These are phyloP conservation scores for Chironomus striatipennis DNA, from an alignment of 1,140 invertebrate species.

Conservation along the genomic window DNA sequence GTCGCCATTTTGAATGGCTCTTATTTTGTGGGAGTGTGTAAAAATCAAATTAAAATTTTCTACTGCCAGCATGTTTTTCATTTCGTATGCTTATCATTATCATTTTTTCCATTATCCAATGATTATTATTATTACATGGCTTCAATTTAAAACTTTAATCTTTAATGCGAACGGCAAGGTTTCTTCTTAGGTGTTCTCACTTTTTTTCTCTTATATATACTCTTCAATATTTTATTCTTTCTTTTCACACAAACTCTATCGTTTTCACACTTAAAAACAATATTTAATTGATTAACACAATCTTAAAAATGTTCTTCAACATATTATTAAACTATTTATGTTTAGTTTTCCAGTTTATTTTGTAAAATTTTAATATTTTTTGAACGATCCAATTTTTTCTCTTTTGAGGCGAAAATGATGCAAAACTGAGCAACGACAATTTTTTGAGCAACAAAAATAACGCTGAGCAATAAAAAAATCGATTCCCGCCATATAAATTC, in stretches of 20 bases:
- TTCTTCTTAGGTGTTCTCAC: background rate
- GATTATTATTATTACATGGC: background rate
- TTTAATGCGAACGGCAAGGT: constrained; percentile 6
- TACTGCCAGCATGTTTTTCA: constrained; percentile 10
- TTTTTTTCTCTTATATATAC: constrained; percentile 14
- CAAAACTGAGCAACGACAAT: no score
- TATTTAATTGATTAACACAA: constrained; percentile 24
- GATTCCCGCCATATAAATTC: no score
- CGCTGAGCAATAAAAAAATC: no score
- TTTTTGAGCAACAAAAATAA: no score
- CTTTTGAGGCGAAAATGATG: background rate
- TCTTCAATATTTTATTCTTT: constrained; percentile 21
- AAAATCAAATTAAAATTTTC: constrained; percentile 10
- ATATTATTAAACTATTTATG: constrained; percentile 17
- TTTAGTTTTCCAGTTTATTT: constrained; percentile 15
- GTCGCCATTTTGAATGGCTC: constrained; percentile 16
- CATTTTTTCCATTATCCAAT: constrained; percentile 17
- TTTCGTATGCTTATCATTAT: background rate
- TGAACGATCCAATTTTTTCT: constrained; percentile 4
- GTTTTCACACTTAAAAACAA: constrained; percentile 21
- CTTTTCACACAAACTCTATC: constrained; percentile 23
- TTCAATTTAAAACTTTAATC: constrained; percentile 9
- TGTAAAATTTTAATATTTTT: constrained; percentile 15
- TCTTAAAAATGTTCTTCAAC: background rate
- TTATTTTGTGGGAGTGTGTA: constrained; percentile 21